Conservation (phyloP, 2,888 invertebrate genomes). For the Phengaris arion region DNA sequence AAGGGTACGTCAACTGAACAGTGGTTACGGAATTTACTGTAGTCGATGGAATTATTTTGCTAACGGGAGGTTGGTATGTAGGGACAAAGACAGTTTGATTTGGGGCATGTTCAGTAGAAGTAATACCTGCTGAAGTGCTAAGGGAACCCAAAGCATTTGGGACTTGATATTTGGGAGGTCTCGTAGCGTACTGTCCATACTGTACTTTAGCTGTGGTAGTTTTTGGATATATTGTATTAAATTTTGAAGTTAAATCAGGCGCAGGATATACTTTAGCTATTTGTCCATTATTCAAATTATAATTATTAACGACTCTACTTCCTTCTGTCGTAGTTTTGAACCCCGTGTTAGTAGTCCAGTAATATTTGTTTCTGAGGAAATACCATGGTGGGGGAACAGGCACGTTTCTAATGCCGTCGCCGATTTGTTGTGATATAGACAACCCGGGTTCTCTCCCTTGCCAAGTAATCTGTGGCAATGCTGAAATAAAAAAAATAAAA, state of each 20-base stretch:
- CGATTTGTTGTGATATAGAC: constrained; percentile 9
- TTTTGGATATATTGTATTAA: background rate
- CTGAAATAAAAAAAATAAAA: background rate
- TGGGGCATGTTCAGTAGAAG: background rate
- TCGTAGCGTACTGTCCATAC: background rate
- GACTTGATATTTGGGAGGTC: background rate
- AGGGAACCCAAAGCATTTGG: background rate
- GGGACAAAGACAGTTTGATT: background rate
- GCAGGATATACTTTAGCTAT: background rate
- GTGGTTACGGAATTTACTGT: background rate
- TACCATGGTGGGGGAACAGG: background rate
- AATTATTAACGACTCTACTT: background rate
- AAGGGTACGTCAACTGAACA: background rate
- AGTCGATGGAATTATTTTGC: background rate
- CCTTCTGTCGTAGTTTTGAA: background rate
- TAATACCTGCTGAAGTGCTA: background rate
- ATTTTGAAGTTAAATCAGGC: background rate
- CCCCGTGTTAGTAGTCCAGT: background rate
- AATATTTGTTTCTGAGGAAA: constrained; percentile 3
- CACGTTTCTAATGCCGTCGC: background rate
- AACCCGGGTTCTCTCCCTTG: background rate
- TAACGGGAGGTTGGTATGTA: background rate
- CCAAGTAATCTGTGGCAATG: background rate
- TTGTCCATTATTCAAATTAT: background rate
- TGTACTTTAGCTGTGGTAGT: background rate